These are phyloP conservation scores for Mactromeris polynyma DNA, from an alignment of 2,888 invertebrate species.

Conservation along the genomic window DNA sequence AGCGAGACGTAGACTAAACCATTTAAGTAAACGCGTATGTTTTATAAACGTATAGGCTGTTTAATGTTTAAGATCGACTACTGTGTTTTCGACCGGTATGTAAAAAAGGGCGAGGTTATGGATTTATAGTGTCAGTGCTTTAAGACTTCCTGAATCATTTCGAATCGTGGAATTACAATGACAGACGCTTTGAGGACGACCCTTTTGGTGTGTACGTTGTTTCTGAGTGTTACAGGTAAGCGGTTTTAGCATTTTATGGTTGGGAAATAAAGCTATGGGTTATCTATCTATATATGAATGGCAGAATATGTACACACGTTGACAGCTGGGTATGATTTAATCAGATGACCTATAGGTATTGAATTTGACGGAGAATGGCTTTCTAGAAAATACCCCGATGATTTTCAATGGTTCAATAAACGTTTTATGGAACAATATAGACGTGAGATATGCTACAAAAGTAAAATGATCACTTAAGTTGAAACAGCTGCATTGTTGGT, in stretches of 20 bases:
- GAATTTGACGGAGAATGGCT: not conserved
- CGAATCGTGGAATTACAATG: conserved; percentile 45
- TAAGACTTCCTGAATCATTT: conserved; percentile 35
- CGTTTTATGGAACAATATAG: not conserved
- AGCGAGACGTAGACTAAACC: conserved; percentile 49
- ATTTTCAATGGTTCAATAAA: not conserved
- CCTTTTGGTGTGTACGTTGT: conserved; percentile 40
- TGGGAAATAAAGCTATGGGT: not conserved
- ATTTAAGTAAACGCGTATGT: conserved; percentile 42
- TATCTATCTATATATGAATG: not conserved
- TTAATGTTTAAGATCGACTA: conserved; percentile 26
- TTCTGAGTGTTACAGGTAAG: conserved; percentile 51
- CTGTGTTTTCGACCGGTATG: conserved; percentile 37
- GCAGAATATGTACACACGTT: not conserved
- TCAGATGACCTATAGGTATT: not conserved
- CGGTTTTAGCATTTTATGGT: not conserved
- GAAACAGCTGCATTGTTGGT: not conserved
- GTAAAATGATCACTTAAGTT: not conserved
- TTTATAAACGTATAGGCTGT: conserved; percentile 9
- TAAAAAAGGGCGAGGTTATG: conserved; percentile 54
- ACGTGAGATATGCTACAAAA: not conserved
- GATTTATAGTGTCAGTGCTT: conserved; percentile 5
- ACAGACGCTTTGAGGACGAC: not conserved
- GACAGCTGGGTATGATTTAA: not conserved
- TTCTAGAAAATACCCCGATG: not conserved